A percentile compares a stretch with the other conserved stretches of the same genome.
Conservation (phyloP, 1,140 invertebrate genomes). For the Lucilia sericata region DNA sequence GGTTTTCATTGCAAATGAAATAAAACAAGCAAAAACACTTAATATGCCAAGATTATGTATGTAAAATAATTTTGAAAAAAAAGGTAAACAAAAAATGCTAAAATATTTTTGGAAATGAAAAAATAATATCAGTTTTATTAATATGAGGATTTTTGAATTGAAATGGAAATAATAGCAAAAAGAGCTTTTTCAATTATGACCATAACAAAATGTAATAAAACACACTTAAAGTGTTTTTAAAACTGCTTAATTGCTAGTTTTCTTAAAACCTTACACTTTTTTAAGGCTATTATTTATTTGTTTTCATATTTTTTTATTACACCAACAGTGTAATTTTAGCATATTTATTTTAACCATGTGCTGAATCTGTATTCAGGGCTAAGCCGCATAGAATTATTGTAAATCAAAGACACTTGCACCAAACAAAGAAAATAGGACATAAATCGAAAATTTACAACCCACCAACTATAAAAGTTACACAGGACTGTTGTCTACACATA, state of each 20-base stretch:
- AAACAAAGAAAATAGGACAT: not conserved
- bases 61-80: not conserved
- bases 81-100: not conserved
- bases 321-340: no score
- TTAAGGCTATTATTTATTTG: not conserved
- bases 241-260: no score
- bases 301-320: not conserved
- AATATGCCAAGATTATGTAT: conserved; percentile 3
- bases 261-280: not conserved
- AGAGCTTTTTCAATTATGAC: no score
- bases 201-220: no score
- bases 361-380: no score
- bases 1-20: not conserved
- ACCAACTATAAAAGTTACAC: not conserved
- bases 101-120: no score
- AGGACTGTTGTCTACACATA: not conserved
- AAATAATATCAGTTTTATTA: no score
- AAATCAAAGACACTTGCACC: not conserved
- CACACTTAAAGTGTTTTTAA: no score
- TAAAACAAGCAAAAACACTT: not conserved
- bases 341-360: no score
- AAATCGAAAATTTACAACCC: not conserved
- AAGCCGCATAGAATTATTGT: not conserved
- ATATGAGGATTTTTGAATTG: no score
- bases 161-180: no score